Conservation (phyloP, 2,797 vertebrate species). For the Eospalax fontanierii region DNA sequence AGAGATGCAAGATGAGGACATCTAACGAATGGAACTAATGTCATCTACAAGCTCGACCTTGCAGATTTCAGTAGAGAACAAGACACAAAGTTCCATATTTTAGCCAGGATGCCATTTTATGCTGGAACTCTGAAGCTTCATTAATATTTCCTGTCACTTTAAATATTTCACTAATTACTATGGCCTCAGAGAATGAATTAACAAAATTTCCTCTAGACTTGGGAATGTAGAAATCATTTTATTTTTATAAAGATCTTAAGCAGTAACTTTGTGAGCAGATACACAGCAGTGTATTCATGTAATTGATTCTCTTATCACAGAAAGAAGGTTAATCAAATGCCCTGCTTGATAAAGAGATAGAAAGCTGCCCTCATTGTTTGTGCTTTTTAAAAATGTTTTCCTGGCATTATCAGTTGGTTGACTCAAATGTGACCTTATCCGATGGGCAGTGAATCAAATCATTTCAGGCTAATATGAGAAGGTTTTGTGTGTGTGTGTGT, state of each 20-base stretch:
- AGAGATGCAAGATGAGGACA: conserved; percentile 55
- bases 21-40: conserved; percentile 68
- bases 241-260: conserved; percentile 72
- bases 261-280: conserved; percentile 63
- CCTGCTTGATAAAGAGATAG: neutral
- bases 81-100: conserved; percentile 69
- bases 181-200: conserved; percentile 70
- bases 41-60: conserved; percentile 61
- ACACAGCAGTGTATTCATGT: conserved; percentile 39
- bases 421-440: conserved; percentile 76
- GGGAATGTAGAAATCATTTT: conserved; percentile 38
- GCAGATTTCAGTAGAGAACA: conserved; percentile 68
- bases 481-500: neutral
- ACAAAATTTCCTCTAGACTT: conserved; percentile 61
- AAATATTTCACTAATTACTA: conserved; percentile 71
- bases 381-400: conserved; percentile 71
- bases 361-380: conserved; percentile 44
- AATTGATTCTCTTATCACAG: conserved; percentile 76
- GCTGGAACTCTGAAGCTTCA: conserved; percentile 36
- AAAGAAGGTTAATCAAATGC: conserved; percentile 72
- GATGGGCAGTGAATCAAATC: conserved; percentile 68
- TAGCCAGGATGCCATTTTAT: conserved; percentile 68
- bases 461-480: conserved; percentile 66
- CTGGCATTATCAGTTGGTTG: conserved; percentile 67
- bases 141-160: conserved; percentile 69